phyloP scores from a whole-genome alignment of 2,113 vertebrate species.

The Petaurus breviceps region DNA sequence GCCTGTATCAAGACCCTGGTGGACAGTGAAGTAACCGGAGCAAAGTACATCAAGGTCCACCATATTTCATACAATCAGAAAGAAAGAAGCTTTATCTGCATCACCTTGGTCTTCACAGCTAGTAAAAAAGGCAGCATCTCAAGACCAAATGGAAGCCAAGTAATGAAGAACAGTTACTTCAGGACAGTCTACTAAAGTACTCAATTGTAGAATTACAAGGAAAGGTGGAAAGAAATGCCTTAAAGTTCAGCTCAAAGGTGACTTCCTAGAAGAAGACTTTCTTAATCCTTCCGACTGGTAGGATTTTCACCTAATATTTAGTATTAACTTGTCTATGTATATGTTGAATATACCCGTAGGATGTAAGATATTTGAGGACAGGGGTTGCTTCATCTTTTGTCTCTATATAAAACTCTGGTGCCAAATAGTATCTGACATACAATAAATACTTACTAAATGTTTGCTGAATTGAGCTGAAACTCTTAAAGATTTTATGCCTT shows the following conservation, averaged over 20 bases:
- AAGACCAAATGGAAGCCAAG: not conserved
- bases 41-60: rapidly evolving
- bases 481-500: not conserved
- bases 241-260: too few species aligned
- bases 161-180: not conserved
- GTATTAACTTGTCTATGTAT: not conserved
- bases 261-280: not conserved
- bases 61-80: not conserved
- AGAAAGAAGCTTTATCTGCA: not conserved
- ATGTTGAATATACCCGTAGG: not conserved
- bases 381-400: too few species aligned
- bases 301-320: not conserved
- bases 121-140: not conserved
- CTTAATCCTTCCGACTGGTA: not conserved
- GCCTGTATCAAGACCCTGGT: not conserved
- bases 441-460: too few species aligned
- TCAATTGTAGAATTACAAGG: not conserved
- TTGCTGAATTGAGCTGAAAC: not conserved
- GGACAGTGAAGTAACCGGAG: not conserved
- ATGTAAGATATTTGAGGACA: too few species aligned
- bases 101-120: not conserved
- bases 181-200: not conserved
- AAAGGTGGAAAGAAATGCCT: not conserved
- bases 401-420: too few species aligned
- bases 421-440: too few species aligned